These are phyloP conservation scores for Zosterops pallidus DNA, from an alignment of 2,113 vertebrate genomes.

Conservation along the genomic window DNA sequence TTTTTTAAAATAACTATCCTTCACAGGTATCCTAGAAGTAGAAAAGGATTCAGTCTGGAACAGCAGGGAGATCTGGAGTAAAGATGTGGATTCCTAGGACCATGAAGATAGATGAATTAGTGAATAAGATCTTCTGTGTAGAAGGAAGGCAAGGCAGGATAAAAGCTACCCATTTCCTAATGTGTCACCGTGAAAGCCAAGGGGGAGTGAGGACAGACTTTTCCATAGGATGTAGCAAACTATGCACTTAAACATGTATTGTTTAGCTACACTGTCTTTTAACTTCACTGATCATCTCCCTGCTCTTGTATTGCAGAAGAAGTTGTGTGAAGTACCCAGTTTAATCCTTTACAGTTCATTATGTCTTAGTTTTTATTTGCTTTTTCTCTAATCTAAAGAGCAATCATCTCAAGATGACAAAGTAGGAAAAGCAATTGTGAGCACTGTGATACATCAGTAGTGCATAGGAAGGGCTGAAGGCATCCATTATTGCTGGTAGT, in stretches of 20 bases:
- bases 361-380: slow-evolving; percentile 15
- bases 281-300: neutral
- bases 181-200: neutral
- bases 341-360: slow-evolving; percentile 11
- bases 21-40: neutral
- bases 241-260: neutral
- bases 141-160: neutral
- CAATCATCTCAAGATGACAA: slow-evolving; percentile 5
- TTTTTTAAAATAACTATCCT: neutral
- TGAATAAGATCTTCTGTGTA: neutral
- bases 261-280: neutral
- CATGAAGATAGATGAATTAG: neutral
- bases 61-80: neutral
- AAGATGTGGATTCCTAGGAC: neutral
- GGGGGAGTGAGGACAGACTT: neutral
- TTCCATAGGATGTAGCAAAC: neutral
- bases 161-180: rapidly evolving
- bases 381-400: slow-evolving; percentile 1
- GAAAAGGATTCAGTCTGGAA: neutral
- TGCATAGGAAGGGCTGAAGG: neutral
- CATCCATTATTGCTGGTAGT: neutral
- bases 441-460: neutral
- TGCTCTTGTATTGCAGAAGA: neutral
- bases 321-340: neutral
- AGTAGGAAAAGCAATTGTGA: neutral